A percentile compares a stretch with the other conserved stretches of the same genome.
Conservation (phyloP, 2,888 invertebrate genomes). For the Sthenelais limicola region DNA sequence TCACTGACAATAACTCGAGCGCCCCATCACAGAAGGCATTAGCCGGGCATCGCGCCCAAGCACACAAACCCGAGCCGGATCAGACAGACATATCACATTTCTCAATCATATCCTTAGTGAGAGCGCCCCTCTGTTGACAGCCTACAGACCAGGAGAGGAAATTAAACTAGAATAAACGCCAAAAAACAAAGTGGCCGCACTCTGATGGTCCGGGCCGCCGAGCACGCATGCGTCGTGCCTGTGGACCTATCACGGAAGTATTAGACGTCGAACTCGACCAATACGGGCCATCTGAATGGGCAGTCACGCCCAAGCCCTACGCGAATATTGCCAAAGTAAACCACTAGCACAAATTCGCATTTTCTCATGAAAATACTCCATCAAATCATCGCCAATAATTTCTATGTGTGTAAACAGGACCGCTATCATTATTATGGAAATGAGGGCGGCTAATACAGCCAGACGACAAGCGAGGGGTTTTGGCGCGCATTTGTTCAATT, state of each 20-base stretch:
- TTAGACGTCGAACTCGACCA: constrained; percentile 17
- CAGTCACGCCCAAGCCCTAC: constrained; percentile 23
- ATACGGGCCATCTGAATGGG: constrained; percentile 18
- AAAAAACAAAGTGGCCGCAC: constrained; percentile 38
- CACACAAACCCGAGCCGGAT: neutral
- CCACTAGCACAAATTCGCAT: constrained; percentile 17
- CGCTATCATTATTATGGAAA: constrained; percentile 33
- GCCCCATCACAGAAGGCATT: neutral
- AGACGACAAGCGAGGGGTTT: constrained; percentile 1
- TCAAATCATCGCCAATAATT: constrained; percentile 36
- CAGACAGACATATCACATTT: constrained; percentile 15
- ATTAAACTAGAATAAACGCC: constrained; percentile 39
- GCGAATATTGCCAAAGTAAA: constrained; percentile 35
- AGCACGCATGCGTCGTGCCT: constrained; percentile 28
- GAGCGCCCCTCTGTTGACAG: neutral
- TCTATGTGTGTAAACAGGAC: constrained; percentile 34
- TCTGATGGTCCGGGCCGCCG: constrained; percentile 21
- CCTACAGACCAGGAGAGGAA: constrained; percentile 30
- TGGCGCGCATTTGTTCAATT: constrained; percentile 36
- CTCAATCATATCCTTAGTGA: neutral
- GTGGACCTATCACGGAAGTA: constrained; percentile 37
- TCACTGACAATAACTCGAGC: neutral
- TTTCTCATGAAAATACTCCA: constrained; percentile 40
- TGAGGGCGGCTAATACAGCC: constrained; percentile 32
- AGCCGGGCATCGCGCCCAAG: too few relatives aligned